phyloP scores from a whole-genome alignment of 2,797 vertebrate genomes.

The Catostomus latipinnis region DNA sequence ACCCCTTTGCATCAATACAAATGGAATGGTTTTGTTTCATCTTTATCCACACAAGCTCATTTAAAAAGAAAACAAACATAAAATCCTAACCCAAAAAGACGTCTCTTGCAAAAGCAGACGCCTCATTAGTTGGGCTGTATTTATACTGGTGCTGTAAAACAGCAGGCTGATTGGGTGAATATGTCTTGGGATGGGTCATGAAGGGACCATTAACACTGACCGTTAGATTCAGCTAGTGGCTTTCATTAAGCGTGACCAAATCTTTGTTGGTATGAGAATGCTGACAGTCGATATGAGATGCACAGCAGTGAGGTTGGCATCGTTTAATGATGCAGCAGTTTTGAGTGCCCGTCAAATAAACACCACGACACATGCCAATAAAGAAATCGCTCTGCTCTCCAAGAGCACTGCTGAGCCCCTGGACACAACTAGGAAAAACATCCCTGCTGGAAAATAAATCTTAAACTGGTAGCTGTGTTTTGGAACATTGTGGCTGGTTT shows the following conservation, averaged over 20 bases:
- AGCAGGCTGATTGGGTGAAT: constrained; percentile 12
- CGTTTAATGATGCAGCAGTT: constrained; percentile 59
- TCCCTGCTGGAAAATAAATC: no score
- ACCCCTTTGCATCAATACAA: background rate
- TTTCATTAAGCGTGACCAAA: constrained; percentile 67
- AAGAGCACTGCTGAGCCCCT: background rate
- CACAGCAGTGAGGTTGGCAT: constrained; percentile 38
- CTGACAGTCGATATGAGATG: constrained; percentile 27
- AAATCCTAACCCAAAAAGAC: constrained; percentile 24
- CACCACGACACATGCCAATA: constrained; percentile 22
- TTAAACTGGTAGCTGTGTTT: no score
- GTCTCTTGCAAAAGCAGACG: constrained; percentile 47
- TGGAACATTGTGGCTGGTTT: no score
- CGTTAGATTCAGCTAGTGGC: constrained; percentile 69
- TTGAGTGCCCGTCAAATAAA: constrained; percentile 54
- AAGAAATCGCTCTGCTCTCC: constrained; percentile 24
- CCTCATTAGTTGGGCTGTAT: constrained; percentile 33
- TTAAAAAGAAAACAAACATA: constrained; percentile 39
- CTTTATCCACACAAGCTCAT: constrained; percentile 40
- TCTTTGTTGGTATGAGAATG: constrained; percentile 36
- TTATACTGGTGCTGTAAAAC: constrained; percentile 39
- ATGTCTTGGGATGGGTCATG: constrained; percentile 56
- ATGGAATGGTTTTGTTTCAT: constrained; percentile 9
- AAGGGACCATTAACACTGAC: constrained; percentile 65
- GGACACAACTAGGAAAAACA: background rate